Evolutionary conservation across 2,113 vertebrate genomes (phyloP).

Genomic region (Mirounga angustirostris): DNA sequence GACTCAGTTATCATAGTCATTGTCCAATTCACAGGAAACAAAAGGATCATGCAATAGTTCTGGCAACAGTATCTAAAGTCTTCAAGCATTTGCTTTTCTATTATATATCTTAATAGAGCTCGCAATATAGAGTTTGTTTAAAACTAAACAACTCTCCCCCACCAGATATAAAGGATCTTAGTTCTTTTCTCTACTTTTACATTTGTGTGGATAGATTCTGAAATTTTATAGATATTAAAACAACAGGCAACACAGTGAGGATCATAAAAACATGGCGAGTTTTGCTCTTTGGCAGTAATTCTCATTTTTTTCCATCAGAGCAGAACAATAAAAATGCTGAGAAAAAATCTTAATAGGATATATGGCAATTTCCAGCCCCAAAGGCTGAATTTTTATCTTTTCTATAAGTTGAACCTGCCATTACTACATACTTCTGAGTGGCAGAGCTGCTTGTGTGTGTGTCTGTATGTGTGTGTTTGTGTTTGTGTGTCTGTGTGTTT

Average conservation of each 20-base stretch:
- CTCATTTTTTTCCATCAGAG: constrained; percentile 63
- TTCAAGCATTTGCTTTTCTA: constrained; percentile 46
- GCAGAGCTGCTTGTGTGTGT: neutral
- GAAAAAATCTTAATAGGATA: constrained; percentile 66
- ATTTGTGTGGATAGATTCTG: constrained; percentile 49
- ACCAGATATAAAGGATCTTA: neutral
- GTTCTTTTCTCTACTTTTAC: neutral
- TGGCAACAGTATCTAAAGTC: neutral
- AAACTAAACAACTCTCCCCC: neutral
- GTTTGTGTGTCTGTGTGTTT: neutral
- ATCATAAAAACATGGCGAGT: constrained; percentile 68
- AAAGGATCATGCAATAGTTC: neutral
- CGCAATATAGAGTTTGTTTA: constrained; percentile 18
- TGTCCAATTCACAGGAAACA: neutral
- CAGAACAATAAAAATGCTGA: constrained; percentile 71
- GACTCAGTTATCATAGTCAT: neutral
- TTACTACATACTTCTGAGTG: constrained; percentile 11
- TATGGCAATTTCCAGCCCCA: constrained; percentile 27
- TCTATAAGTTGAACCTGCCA: neutral
- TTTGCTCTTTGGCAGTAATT: constrained; percentile 71
- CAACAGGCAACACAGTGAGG: constrained; percentile 56
- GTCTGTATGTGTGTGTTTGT: neutral
- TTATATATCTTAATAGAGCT: neutral
- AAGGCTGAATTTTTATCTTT: constrained; percentile 62
- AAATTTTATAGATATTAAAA: constrained; percentile 78